Base-by-base conservation (phyloP, 30 jellyfish, hydroid and myxozoan genomes). In the Hydra vulgaris region DNA sequence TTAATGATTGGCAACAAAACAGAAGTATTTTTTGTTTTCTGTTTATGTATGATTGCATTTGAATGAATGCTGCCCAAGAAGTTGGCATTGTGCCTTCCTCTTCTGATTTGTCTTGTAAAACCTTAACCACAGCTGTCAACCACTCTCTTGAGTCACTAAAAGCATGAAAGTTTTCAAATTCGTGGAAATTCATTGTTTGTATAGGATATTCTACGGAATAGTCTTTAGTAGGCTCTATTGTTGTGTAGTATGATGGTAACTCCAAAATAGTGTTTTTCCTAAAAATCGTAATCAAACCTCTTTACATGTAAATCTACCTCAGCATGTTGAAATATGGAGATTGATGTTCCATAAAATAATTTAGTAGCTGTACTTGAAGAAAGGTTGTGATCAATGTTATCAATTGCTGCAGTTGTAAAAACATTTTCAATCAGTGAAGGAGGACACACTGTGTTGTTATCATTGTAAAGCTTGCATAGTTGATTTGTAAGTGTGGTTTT, bases 201-300 rank as follows among this genome's bases (percentile, higher is more conserved):
- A 56, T 15, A n/a, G n/a, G 71, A 56, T 56, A 56, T 56, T 56
- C 71, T 56, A 56, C 71, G 71, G n/a, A 56, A 56, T 56, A n/a
- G 18, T 56, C 71, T 17, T 17, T 56, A 56, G 71, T 15, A 56
- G 71, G 71, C 71, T 17, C n/a, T 56, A 56, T 56, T 56, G 17
- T 56, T 56, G 71, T 56, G 71, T 56, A 56, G n/a, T 56, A 56
- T 56, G 71, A 56, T 56, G 71, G 71, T 56, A 56, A 56, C 71
- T 56, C 71, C 71, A 56, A 15, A n/a, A 56, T 15, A n/a, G 17
- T 56, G 71, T 56, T 56, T 56, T 56, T 56, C 71, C 71, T 17
- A 56, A 56, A 56, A 56, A 56, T 56, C 71, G n/a, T 56, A 15
- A 56, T 56, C 71, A 56, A 56, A 56, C 18, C 71, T 56, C 71